These are phyloP conservation scores for Epinephelus coioides DNA, from an alignment of 2,797 vertebrate genomes.

Conservation along the genomic window DNA sequence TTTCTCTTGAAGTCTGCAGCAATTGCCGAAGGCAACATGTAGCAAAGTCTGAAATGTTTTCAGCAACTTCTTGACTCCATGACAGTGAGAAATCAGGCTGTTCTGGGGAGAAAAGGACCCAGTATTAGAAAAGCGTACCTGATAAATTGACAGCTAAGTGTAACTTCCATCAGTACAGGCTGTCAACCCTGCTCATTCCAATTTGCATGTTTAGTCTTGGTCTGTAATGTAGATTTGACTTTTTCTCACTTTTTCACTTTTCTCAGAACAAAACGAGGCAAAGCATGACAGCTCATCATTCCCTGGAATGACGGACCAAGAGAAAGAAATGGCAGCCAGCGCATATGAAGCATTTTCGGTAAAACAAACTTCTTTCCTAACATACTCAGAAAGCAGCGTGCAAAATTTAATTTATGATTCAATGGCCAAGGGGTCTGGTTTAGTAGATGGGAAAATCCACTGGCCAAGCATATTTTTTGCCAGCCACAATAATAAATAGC, in stretches of 20 bases:
- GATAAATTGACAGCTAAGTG: constrained; percentile 5
- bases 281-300: constrained; percentile 90
- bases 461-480: no score
- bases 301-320: constrained; percentile 92
- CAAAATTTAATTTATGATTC: no score
- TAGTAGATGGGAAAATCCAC: no score
- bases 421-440: no score
- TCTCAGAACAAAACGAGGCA: constrained; percentile 90
- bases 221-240: neutral
- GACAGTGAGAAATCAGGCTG: neutral
- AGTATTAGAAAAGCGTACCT: neutral
- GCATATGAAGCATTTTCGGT: constrained; percentile 93
- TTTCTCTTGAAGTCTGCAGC: constrained; percentile 30
- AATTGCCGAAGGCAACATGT: constrained; percentile 23
- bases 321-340: constrained; percentile 91
- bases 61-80: neutral
- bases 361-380: constrained; percentile 45
- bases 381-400: neutral
- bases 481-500: no score
- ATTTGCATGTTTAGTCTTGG: neutral
- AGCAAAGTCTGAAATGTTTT: neutral
- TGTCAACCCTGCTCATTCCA: neutral
- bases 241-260: constrained; percentile 11
- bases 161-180: neutral
- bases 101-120: neutral